A percentile compares a stretch with the other conserved stretches of the same genome.
Conservation (phyloP, 2,113 vertebrate genomes). For the Sceloporus undulatus region DNA sequence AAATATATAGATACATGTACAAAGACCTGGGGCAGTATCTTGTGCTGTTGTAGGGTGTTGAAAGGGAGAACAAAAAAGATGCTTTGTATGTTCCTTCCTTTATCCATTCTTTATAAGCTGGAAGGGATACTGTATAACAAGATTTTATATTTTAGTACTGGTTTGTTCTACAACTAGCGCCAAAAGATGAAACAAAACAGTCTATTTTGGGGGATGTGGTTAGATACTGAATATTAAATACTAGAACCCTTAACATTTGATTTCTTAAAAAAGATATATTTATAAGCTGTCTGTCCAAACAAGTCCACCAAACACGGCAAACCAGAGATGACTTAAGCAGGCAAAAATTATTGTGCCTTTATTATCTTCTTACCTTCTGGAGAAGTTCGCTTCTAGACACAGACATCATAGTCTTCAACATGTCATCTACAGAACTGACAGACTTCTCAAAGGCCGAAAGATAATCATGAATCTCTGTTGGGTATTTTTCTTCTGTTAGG, state of each 20-base stretch:
- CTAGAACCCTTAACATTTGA: background rate
- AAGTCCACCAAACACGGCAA: background rate
- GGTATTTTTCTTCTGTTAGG: constrained; percentile 84
- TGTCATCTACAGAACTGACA: constrained; percentile 83
- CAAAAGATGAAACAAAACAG: background rate
- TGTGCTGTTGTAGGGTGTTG: background rate
- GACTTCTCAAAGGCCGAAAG: constrained; percentile 88
- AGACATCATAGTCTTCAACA: constrained; percentile 89
- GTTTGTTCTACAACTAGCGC: constrained; percentile 19
- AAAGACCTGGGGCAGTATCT: constrained; percentile 40
- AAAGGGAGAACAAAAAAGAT: background rate
- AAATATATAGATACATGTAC: constrained; percentile 23
- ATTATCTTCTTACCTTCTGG: constrained; percentile 81
- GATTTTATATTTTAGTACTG: constrained; percentile 41
- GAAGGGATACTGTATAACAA: constrained; percentile 29
- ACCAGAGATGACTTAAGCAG: constrained; percentile 20
- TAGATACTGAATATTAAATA: background rate
- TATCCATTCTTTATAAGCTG: constrained; percentile 10
- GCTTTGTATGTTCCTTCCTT: constrained; percentile 28
- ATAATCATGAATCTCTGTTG: constrained; percentile 92
- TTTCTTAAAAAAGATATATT: background rate
- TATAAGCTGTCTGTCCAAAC: background rate
- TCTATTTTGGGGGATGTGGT: background rate
- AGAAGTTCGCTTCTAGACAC: constrained; percentile 86
- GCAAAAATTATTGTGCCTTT: background rate